Base-by-base conservation (phyloP, 2,888 invertebrate species). In the Xestia ashworthii region DNA sequence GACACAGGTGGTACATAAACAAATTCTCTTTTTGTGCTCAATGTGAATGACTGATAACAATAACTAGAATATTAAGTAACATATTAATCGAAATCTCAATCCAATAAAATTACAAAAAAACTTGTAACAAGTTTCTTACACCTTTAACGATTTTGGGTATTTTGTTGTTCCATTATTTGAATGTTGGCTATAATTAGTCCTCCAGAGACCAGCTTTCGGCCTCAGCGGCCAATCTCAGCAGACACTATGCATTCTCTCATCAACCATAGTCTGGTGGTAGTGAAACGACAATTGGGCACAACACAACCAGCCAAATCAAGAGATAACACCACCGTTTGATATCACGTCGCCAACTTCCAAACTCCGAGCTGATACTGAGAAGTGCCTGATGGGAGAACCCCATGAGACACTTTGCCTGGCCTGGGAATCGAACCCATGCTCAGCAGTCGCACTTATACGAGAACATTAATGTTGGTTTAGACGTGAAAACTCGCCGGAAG, bases 401-500 rank as follows among this genome's bases (percentile, higher is more conserved):
- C 58, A 58, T 25, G 6, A 55, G 14, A 55, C 58, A 60, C 32
- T 8, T 60, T 60, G 16, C 32, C 8, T 32, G 60, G 12, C 60
- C 25, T 32, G 32, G 19, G 32, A 62, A 62, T 62, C 19, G 32
- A 62, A 38, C 19, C 4, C 60, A 32, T 16, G 8, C 1, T 19
- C 60, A 32, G 32, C 19, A 32, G 32, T 32, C 32, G 60, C 32
- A 3, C 16, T 16, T 32, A 32, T 32, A 16, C 60, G 8, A 60
- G 11, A 60, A 32, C 25, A 25, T 16, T 0, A 58, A 32, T 60
- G 9, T 62, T 19, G 9, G 19, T 38, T 62, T 62, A 38, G 32
- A 22, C 16, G 48, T 53, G 38, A 19, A 32, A 55, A 85, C 80
- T 8, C 58, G 95, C 95, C 94, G 89, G 79, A 94, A 93, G 79